phyloP scores from a whole-genome alignment of 2,797 vertebrate species.

The Phrynocephalus vlangalii region DNA sequence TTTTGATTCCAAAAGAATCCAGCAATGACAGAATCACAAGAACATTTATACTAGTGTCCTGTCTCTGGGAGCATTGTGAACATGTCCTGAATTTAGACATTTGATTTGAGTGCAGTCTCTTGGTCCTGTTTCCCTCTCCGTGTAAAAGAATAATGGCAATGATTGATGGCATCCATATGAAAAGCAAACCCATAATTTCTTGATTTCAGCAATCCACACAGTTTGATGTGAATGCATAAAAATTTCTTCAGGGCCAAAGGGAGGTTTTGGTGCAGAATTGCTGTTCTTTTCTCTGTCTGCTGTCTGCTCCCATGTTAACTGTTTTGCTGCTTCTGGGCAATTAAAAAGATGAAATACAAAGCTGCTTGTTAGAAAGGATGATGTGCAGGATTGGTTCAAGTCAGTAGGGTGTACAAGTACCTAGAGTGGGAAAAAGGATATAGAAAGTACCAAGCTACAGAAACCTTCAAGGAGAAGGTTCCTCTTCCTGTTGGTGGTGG shows the following conservation, averaged over 20 bases:
- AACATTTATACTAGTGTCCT: not conserved
- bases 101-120: not conserved
- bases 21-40: no score
- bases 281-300: no score
- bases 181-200: slow-evolving; percentile 27
- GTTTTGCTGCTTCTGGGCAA: no score
- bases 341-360: no score
- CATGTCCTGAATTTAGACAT: not conserved
- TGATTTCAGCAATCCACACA: not conserved
- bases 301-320: no score
- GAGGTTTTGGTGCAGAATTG: not conserved
- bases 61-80: not conserved
- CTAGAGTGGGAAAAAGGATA: no score
- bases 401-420: no score
- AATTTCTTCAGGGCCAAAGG: not conserved
- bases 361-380: no score
- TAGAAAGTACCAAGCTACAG: no score
- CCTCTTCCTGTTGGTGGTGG: no score
- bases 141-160: not conserved
- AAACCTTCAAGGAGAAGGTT: no score
- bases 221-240: not conserved
- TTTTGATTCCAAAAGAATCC: not conserved
- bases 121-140: not conserved
- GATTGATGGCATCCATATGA: slow-evolving; percentile 22
- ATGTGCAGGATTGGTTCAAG: no score